These are phyloP conservation scores for Onchidella celtica DNA, from an alignment of 2,888 invertebrate genomes.

Conservation along the genomic window DNA sequence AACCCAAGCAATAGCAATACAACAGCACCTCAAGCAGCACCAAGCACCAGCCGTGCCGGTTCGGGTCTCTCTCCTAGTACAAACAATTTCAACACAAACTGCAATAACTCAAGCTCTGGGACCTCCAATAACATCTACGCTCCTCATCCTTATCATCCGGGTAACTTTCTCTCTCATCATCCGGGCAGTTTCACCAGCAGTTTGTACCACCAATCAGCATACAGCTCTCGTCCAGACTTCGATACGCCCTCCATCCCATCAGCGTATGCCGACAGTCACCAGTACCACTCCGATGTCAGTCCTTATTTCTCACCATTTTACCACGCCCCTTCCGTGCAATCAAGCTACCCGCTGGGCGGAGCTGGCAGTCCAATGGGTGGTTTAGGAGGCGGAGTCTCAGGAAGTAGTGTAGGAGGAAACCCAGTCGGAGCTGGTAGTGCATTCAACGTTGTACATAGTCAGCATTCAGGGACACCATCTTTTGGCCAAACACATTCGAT, in stretches of 20 bases:
- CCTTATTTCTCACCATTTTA: conserved; percentile 41
- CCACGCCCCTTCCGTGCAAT: conserved; percentile 41
- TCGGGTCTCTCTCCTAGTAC: background rate
- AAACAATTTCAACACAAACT: background rate
- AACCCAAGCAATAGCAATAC: background rate
- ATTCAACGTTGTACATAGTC: conserved; percentile 73
- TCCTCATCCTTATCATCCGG: conserved; percentile 54
- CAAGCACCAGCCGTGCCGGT: background rate
- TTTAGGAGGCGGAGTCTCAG: background rate
- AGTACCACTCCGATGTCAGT: conserved; percentile 28
- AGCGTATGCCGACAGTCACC: conserved; percentile 7
- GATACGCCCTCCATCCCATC: conserved; percentile 50
- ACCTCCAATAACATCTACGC: conserved; percentile 52
- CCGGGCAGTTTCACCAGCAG: conserved; percentile 13
- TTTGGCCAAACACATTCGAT: conserved; percentile 43
- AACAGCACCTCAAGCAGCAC: background rate
- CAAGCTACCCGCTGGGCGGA: conserved; percentile 32
- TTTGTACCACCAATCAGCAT: conserved; percentile 58
- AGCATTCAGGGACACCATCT: conserved; percentile 5
- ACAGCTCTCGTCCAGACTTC: conserved; percentile 65
- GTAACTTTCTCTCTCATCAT: conserved; percentile 62
- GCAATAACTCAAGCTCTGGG: conserved; percentile 42
- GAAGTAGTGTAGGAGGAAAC: background rate
- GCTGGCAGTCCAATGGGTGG: conserved; percentile 30
- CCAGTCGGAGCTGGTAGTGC: conserved; percentile 62